These are phyloP conservation scores for Erebia aethiops DNA, from an alignment of 2,888 invertebrate species.

Conservation along the genomic window DNA sequence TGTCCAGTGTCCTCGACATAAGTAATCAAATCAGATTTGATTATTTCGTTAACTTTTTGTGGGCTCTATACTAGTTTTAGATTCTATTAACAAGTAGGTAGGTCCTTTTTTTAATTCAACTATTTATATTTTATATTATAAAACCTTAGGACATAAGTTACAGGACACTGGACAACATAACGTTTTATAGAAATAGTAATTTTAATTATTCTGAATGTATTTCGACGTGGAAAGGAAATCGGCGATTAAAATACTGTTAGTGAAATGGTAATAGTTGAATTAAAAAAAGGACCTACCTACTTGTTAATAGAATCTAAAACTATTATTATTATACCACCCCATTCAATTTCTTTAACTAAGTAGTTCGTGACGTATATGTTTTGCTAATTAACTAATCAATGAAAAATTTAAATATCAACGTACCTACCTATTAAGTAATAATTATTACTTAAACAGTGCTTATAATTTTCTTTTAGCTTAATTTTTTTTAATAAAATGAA, in stretches of 20 bases:
- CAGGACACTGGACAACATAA: not conserved
- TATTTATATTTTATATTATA: too few relatives aligned
- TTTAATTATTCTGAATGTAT: not conserved
- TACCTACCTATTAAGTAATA: too few relatives aligned
- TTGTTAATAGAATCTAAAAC: not conserved
- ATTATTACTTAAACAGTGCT: too few relatives aligned
- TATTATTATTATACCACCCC: not conserved
- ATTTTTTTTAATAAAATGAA: too few relatives aligned
- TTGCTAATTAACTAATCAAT: not conserved
- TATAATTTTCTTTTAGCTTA: too few relatives aligned
- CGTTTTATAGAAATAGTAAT: not conserved
- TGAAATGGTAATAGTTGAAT: not conserved
- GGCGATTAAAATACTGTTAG: too few relatives aligned
- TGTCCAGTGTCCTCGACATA: too few relatives aligned
- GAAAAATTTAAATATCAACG: too few relatives aligned
- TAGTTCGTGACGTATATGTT: not conserved
- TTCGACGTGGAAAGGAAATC: too few relatives aligned
- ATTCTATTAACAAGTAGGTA: not conserved
- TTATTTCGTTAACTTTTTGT: conserved; percentile 17
- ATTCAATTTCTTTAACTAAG: not conserved
- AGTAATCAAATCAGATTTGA: conserved; percentile 44
- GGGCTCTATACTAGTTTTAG: not conserved
- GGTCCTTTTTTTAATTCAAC: not conserved
- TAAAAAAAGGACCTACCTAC: not conserved
- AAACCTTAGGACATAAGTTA: too few relatives aligned